Percentiles rank a stretch among this genome's conserved stretches.
These are phyloP conservation scores for Leptodactylus fallax DNA, from an alignment of 2,797 vertebrate species.

Conservation along the genomic window DNA sequence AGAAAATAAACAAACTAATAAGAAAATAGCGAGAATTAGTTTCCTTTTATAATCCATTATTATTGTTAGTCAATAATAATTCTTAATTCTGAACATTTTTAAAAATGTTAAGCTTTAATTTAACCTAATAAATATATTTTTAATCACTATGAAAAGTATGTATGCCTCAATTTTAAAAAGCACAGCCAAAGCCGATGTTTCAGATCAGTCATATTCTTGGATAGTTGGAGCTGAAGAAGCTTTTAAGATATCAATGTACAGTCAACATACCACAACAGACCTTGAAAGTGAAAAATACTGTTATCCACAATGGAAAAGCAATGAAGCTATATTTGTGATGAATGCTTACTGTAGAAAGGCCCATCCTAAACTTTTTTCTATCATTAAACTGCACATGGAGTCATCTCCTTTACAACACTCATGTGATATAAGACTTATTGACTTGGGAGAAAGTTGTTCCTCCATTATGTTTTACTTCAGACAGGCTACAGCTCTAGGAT, in stretches of 20 bases:
- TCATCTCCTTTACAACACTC: neutral
- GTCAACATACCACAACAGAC: constrained; percentile 16
- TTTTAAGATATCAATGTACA: constrained; percentile 10
- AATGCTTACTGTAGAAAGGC: constrained; percentile 23
- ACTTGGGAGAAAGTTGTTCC: neutral
- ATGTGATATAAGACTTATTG: neutral
- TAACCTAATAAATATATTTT: neutral
- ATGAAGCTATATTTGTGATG: constrained; percentile 28
- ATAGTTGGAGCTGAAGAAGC: constrained; percentile 10
- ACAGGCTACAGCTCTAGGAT: neutral
- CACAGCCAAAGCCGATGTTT: neutral
- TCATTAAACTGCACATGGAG: neutral
- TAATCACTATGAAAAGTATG: neutral
- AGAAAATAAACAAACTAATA: too few relatives aligned
- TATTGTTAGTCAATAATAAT: too few relatives aligned
- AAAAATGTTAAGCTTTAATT: neutral
- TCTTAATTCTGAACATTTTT: too few relatives aligned
- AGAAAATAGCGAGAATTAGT: too few relatives aligned
- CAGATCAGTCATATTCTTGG: neutral
- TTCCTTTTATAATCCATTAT: too few relatives aligned
- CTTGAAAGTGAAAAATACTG: constrained; percentile 15
- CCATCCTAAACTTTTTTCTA: neutral
- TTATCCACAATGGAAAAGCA: constrained; percentile 10
- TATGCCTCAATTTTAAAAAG: too few relatives aligned
- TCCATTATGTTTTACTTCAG: neutral